Conservation (phyloP, 2,797 vertebrate genomes). For the Orestias chungarensis region DNA sequence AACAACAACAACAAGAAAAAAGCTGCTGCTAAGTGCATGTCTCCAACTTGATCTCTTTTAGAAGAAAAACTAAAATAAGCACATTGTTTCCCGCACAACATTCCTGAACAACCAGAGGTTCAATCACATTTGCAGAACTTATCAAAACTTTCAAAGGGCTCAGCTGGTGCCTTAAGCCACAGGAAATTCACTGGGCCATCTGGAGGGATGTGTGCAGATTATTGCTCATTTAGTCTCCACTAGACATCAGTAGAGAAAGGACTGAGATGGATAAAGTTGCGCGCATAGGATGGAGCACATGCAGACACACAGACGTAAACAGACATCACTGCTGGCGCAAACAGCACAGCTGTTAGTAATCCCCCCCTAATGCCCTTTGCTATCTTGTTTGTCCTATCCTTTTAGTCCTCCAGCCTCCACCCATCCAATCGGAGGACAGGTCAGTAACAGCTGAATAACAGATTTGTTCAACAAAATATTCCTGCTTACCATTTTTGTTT, state of each 20-base stretch:
- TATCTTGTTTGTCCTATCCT: constrained; percentile 63
- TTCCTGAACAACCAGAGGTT: constrained; percentile 78
- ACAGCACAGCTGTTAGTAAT: constrained; percentile 79
- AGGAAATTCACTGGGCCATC: constrained; percentile 86
- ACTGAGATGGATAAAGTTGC: constrained; percentile 63
- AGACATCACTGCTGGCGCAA: constrained; percentile 72
- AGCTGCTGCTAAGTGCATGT: constrained; percentile 22
- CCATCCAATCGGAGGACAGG: constrained; percentile 67
- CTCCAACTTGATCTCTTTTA: constrained; percentile 63
- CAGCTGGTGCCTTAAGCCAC: constrained; percentile 81
- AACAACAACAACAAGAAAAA: not conserved
- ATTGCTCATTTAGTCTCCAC: constrained; percentile 84
- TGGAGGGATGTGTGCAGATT: constrained; percentile 85
- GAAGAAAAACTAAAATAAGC: constrained; percentile 63
- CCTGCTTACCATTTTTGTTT: constrained; percentile 17
- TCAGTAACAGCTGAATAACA: constrained; percentile 68
- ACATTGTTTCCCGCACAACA: constrained; percentile 66
- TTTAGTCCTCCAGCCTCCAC: constrained; percentile 52
- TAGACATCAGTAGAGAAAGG: constrained; percentile 81
- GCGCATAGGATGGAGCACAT: constrained; percentile 37
- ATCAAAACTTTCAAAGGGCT: constrained; percentile 84
- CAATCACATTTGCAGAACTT: constrained; percentile 84
- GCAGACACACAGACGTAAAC: constrained; percentile 44
- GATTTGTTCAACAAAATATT: constrained; percentile 12
- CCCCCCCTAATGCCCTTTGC: constrained; percentile 75